phyloP scores from a whole-genome alignment of 2,113 vertebrate species.

The Malurus melanocephalus region DNA sequence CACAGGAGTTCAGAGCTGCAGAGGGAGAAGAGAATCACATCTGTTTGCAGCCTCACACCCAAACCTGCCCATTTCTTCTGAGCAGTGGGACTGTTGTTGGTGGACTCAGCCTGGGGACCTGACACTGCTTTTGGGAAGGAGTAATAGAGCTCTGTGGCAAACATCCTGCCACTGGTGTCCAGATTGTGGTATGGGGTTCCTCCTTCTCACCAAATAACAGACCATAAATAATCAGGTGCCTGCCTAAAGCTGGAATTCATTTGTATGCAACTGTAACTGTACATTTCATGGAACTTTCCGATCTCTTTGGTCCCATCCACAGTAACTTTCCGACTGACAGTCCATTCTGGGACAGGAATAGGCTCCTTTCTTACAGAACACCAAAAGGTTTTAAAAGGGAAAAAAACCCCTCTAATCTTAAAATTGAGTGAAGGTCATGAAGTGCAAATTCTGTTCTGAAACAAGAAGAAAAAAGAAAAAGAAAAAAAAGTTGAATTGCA shows the following conservation, averaged over 20 bases:
- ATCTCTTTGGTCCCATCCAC: neutral
- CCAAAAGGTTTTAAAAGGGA: neutral
- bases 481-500: neutral
- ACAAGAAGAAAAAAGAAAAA: neutral
- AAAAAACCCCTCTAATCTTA: fast-evolving
- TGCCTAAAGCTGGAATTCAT: neutral
- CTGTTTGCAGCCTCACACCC: neutral
- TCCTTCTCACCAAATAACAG: neutral
- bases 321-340: neutral
- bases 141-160: neutral
- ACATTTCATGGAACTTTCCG: neutral
- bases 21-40: neutral
- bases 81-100: neutral
- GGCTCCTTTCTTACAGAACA: neutral
- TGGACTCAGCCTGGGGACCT: neutral
- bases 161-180: neutral
- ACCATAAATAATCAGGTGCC: neutral
- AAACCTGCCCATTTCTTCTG: neutral
- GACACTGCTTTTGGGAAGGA: neutral
- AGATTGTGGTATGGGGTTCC: neutral
- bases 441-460: neutral
- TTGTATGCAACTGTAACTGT: neutral
- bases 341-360: neutral
- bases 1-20: neutral
- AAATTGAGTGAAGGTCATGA: neutral